Conservation (phyloP, 2,113 vertebrate species). For the Oreotrochilus melanogaster region DNA sequence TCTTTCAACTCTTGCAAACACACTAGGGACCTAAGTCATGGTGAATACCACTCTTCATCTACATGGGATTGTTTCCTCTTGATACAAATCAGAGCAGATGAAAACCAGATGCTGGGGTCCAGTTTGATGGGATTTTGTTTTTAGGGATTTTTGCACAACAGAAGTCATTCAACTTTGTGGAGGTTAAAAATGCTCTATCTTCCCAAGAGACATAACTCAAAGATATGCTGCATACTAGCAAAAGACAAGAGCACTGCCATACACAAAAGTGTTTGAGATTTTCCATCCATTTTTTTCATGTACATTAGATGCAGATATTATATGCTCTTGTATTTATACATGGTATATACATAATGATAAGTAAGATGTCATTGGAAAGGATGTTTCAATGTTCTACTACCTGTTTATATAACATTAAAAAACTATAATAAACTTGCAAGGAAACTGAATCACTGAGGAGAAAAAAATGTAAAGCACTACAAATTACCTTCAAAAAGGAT, state of each 20-base stretch:
- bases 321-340: background rate
- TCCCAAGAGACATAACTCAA: slow-evolving; percentile 33
- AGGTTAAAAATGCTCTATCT: slow-evolving; percentile 35
- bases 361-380: background rate
- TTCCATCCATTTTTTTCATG: background rate
- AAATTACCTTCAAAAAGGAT: background rate
- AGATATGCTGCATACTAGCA: background rate
- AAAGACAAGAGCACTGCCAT: background rate
- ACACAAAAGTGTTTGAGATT: background rate
- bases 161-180: slow-evolving; percentile 33
- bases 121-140: slow-evolving; percentile 41
- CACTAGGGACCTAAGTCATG: background rate
- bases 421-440: background rate
- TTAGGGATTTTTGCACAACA: slow-evolving; percentile 44
- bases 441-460: background rate
- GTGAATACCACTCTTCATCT: slow-evolving; percentile 43
- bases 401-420: background rate
- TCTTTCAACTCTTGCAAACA: slow-evolving; percentile 40
- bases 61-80: slow-evolving; percentile 53
- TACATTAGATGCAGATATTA: background rate
- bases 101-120: slow-evolving; percentile 58
- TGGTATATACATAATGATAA: background rate
- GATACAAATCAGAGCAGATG: slow-evolving; percentile 56
- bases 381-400: background rate
- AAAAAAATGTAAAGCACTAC: background rate